Conservation (phyloP, 2,797 vertebrate genomes). For the Toxotes lorentzi region DNA sequence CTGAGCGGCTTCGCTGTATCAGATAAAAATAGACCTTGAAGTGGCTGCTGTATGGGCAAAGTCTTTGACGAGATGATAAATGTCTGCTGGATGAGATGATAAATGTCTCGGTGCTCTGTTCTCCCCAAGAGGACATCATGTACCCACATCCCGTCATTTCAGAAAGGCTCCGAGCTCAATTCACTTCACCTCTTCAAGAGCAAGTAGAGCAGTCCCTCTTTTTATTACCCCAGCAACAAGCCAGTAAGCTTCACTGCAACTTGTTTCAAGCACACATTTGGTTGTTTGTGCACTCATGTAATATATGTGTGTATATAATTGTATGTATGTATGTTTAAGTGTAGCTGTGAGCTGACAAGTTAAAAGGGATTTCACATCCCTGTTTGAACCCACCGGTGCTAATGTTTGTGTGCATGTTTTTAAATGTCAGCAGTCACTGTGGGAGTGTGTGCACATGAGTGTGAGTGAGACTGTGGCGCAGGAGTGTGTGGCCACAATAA, state of each 20-base stretch:
- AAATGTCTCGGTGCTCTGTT: constrained; percentile 30
- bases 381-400: background rate
- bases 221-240: constrained; percentile 1
- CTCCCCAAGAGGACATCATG: constrained; percentile 27
- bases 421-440: background rate
- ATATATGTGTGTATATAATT: too few species aligned
- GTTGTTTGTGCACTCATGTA: background rate
- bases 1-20: constrained; percentile 2
- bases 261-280: background rate
- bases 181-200: background rate
- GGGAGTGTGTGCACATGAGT: constrained; percentile 11
- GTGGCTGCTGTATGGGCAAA: constrained; percentile 21
- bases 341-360: background rate
- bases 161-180: constrained; percentile 12
- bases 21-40: constrained; percentile 25
- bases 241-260: background rate
- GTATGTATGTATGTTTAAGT: too few species aligned
- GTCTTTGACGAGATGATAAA: constrained; percentile 49
- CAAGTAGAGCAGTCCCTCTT: background rate
- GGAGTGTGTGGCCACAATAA: constrained; percentile 35
- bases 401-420: background rate
- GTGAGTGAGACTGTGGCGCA: constrained; percentile 4
- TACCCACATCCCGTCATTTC: constrained; percentile 29
- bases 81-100: constrained; percentile 49
- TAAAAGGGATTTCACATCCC: background rate